Base-by-base conservation (phyloP, 1,140 invertebrate species). In the Brachionus koreanus region DNA sequence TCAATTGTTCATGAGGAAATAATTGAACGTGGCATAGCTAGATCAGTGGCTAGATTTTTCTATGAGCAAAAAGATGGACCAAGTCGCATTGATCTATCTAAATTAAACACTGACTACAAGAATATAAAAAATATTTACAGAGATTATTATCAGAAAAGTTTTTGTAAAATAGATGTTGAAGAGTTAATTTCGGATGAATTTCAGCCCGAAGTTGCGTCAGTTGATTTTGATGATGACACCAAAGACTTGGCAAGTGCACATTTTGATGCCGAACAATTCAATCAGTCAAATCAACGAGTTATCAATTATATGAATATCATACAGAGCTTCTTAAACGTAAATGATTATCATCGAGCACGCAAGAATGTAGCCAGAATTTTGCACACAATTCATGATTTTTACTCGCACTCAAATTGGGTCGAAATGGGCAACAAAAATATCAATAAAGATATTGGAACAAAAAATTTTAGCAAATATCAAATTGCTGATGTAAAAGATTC, bases 361-460 rank as follows among this genome's bases (percentile, higher is more conserved):
- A 42, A 35, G 19, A 23, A 33, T 23, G 5, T 10, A 7, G 82
- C 43, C 5, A 39, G 35, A 82, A 42, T 82, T 13, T 33, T 72
- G 12, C 82, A 82, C 29, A 82, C 82, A 25, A 49, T 82, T 6
- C 82, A 82, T n/a, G 82, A 82, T 29, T 82, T 82, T 57, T 82
- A 82, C 35, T 72, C 65, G 2, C 82, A 82, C 42, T 72, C 82
- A 10, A 82, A 82, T 33, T 82, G 82, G 82, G 39, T 82, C n/a
- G 82, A 82, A 75, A 69, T 82, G 82, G 82, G 82, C 2, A 82
- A 72, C 13, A 25, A 5, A 12, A 35, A 72, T 5, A 72, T 82
- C 10, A 72, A 82, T 13, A 37, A 35, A 33, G 42, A 39, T 5
- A 69, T 65, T 67, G 57, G 57, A 9, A 67, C 79, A 0, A 67